Conservation (phyloP, 2,888 invertebrate species). For the Biston betularia region DNA sequence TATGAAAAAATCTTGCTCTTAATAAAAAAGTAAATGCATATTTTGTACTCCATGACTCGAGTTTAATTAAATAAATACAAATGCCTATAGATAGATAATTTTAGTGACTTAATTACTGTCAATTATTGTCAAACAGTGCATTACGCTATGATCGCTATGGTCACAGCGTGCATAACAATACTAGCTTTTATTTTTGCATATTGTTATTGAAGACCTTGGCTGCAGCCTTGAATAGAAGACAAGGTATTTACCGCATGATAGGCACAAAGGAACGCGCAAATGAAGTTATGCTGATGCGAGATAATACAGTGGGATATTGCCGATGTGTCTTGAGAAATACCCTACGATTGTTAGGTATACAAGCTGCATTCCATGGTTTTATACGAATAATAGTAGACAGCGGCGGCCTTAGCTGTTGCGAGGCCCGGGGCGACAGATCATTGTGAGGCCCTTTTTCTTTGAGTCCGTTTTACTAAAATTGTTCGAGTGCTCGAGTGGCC, state of each 20-base stretch:
- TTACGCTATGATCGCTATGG: constrained; percentile 13
- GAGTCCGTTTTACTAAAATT: too few relatives aligned
- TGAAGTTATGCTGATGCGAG: constrained; percentile 31
- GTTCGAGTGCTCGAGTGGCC: too few relatives aligned
- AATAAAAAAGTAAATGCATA: too few relatives aligned
- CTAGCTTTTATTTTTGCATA: constrained; percentile 29
- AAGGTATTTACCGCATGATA: constrained; percentile 18
- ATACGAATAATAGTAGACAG: too few relatives aligned
- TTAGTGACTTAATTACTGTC: too few relatives aligned
- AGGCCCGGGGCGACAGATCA: too few relatives aligned
- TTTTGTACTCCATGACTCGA: too few relatives aligned
- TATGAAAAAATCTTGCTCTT: too few relatives aligned
- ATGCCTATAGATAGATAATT: too few relatives aligned
- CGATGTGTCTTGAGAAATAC: constrained; percentile 10
- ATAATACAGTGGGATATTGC: constrained; percentile 15
- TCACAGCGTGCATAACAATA: constrained; percentile 28
- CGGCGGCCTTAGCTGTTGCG: too few relatives aligned
- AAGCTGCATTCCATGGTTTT: background rate
- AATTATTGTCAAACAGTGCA: constrained; percentile 23
- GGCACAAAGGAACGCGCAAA: constrained; percentile 26
- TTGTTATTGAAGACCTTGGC: constrained; percentile 22
- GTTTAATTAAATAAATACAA: too few relatives aligned
- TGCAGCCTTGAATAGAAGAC: constrained; percentile 28
- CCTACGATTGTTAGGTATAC: constrained; percentile 8
- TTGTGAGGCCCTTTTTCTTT: too few relatives aligned